These are phyloP conservation scores for Nomada lathburiana DNA, from an alignment of 2,888 invertebrate genomes.

Conservation along the genomic window DNA sequence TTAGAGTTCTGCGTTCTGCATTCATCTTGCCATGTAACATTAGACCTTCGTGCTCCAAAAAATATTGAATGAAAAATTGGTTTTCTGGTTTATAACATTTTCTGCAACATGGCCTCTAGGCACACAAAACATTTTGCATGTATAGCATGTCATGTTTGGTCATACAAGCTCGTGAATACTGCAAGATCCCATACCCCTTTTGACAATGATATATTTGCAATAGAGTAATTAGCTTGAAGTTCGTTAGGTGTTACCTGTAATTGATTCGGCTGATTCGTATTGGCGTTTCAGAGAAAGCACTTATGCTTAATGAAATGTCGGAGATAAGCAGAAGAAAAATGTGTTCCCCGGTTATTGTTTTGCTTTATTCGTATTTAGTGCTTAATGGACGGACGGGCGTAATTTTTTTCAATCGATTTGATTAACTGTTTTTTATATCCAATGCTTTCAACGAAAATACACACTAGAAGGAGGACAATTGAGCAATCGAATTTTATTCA, in stretches of 20 bases:
- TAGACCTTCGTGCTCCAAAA: no score
- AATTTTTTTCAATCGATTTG: slow-evolving; percentile 30
- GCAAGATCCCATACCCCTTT: slow-evolving; percentile 19
- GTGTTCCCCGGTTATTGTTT: slow-evolving; percentile 46
- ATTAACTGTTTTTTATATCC: slow-evolving; percentile 36
- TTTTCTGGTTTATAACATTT: no score
- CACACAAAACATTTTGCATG: background rate
- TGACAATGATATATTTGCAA: slow-evolving; percentile 70
- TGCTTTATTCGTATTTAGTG: slow-evolving; percentile 58
- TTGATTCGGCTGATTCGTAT: slow-evolving; percentile 74
- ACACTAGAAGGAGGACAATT: no score
- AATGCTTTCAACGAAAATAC: background rate
- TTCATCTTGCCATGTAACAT: no score
- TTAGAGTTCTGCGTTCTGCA: no score
- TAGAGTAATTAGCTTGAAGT: slow-evolving; percentile 72
- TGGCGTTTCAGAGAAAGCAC: slow-evolving; percentile 76
- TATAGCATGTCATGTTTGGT: background rate
- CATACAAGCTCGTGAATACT: background rate
- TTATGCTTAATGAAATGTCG: slow-evolving; percentile 76
- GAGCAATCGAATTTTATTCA: no score
- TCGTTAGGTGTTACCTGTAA: slow-evolving; percentile 75
- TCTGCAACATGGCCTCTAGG: no score
- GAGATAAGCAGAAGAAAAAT: slow-evolving; percentile 73
- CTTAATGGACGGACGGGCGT: slow-evolving; percentile 10
- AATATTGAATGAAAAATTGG: no score